These are phyloP conservation scores for mouse (Mus musculus) DNA, from an alignment of 2,113 vertebrate genomes.

Conservation along the genomic window DNA sequence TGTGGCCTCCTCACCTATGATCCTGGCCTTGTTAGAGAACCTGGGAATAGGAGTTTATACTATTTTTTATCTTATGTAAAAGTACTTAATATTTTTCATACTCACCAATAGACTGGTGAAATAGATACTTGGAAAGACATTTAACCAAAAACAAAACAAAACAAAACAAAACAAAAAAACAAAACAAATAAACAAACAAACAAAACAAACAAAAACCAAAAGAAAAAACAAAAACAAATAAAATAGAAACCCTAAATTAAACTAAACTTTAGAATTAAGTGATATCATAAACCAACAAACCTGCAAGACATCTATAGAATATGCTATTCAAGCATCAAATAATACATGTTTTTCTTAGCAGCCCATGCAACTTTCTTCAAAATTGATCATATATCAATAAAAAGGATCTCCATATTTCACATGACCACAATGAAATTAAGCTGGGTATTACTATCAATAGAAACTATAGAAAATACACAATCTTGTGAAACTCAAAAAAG, in stretches of 20 bases:
- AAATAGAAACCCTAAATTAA: not conserved
- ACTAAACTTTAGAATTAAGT: not conserved
- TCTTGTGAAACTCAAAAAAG: not conserved
- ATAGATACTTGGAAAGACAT: not conserved
- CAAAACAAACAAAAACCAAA: too few species aligned
- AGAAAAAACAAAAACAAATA: too few species aligned
- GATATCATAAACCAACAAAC: not conserved
- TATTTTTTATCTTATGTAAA: not conserved
- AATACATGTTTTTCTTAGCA: not conserved
- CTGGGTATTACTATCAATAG: not conserved
- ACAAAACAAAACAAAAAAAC: too few species aligned
- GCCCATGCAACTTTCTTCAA: not conserved
- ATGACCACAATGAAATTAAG: not conserved
- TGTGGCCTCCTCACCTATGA: too few species aligned
- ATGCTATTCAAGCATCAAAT: not conserved
- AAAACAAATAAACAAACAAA: too few species aligned
- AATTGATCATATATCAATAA: not conserved
- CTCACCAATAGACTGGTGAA: not conserved
- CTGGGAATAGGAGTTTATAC: too few species aligned
- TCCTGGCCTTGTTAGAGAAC: too few species aligned
- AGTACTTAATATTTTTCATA: not conserved
- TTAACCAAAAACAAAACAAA: not conserved
- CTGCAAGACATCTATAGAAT: not conserved
- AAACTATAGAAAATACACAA: not conserved
- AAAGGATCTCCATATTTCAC: not conserved